Conservation (phyloP, 1,140 invertebrate species). For the Chrysomallon squamiferum region DNA sequence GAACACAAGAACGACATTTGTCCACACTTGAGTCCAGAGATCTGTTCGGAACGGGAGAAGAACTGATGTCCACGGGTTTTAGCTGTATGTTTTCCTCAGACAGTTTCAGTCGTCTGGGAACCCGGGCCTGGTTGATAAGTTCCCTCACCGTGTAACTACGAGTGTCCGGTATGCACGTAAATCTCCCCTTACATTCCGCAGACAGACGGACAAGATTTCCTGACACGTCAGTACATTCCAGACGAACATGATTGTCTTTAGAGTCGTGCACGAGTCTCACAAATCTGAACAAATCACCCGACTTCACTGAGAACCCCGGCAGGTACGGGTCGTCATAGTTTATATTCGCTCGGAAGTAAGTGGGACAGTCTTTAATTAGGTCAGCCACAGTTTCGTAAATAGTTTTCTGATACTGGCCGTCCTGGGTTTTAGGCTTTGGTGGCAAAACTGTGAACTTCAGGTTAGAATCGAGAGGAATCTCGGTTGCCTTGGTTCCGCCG, state of each 20-base stretch:
- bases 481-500: not conserved
- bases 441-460: slow-evolving; percentile 19
- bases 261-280: slow-evolving; percentile 10
- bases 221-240: slow-evolving; percentile 14
- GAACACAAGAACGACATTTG: too few relatives aligned
- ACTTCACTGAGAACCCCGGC: slow-evolving; percentile 24
- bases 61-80: not conserved
- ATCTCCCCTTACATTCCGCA: slow-evolving; percentile 17
- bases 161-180: slow-evolving; percentile 14
- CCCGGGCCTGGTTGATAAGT: slow-evolving; percentile 21
- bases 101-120: slow-evolving; percentile 20
- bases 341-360: slow-evolving; percentile 25
- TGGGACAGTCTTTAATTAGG: slow-evolving; percentile 29
- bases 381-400: slow-evolving; percentile 26
- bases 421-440: slow-evolving; percentile 7
- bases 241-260: slow-evolving; percentile 6
- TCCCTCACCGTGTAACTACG: slow-evolving; percentile 20
- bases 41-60: not conserved
- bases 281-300: slow-evolving; percentile 26
- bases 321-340: slow-evolving; percentile 31
- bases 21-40: not conserved
- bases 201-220: slow-evolving; percentile 19
- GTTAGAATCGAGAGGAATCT: slow-evolving; percentile 13
- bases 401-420: slow-evolving; percentile 10
- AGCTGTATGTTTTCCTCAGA: slow-evolving; percentile 3